phyloP scores from a whole-genome alignment of 2,113 vertebrate genomes.

The Leucopsar rothschildi region DNA sequence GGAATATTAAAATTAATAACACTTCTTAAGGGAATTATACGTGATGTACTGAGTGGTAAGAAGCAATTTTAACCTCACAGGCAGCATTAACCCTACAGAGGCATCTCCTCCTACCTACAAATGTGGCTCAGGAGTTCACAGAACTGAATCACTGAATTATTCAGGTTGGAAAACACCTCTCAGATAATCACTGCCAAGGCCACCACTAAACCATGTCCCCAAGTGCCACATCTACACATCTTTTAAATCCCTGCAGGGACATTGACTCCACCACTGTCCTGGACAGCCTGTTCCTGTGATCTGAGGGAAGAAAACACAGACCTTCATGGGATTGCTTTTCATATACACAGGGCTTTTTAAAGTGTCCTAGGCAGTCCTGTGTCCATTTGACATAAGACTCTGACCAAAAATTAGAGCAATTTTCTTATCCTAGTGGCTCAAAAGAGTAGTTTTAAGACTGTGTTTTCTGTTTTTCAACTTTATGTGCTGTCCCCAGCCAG shows the following conservation, averaged over 20 bases:
- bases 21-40: neutral
- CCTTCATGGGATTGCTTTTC: neutral
- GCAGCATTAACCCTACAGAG: neutral
- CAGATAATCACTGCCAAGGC: neutral
- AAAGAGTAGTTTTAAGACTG: neutral
- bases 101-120: neutral
- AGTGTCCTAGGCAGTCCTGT: neutral
- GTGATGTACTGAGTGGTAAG: neutral
- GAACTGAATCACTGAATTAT: neutral
- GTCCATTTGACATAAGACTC: neutral
- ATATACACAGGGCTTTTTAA: neutral
- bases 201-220: neutral
- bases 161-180: neutral
- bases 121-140: neutral
- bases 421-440: neutral
- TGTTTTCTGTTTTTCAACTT: neutral
- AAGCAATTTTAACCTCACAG: neutral
- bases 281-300: neutral
- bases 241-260: neutral
- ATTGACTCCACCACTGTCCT: neutral
- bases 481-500: neutral
- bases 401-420: neutral
- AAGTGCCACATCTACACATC: neutral
- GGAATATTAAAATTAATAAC: neutral
- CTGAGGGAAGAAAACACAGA: neutral